Evolutionary conservation across 2,888 invertebrate species (phyloP).

Genomic region (Aelia acuminata): DNA sequence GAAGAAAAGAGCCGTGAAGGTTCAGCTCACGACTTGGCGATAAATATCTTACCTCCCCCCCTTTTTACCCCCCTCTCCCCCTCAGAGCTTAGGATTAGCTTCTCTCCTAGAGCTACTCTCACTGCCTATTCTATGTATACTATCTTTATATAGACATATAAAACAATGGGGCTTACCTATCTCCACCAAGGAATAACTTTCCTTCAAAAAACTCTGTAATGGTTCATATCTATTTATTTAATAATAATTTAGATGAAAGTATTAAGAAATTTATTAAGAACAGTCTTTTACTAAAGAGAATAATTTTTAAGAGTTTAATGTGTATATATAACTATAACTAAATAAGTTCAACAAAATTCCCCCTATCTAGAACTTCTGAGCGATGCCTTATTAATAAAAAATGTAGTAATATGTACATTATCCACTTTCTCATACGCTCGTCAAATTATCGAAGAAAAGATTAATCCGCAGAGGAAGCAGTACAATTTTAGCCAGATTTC

Average conservation of each 20-base stretch:
- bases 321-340: too few relatives aligned
- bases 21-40: slow-evolving; percentile 27
- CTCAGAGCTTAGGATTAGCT: not conserved
- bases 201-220: not conserved
- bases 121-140: slow-evolving; percentile 4
- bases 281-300: too few relatives aligned
- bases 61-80: not conserved
- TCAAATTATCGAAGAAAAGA: not conserved
- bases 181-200: not conserved
- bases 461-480: not conserved
- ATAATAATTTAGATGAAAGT: too few relatives aligned
- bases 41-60: not conserved
- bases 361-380: too few relatives aligned
- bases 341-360: too few relatives aligned
- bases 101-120: not conserved
- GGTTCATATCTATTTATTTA: not conserved
- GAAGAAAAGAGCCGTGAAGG: slow-evolving; percentile 20
- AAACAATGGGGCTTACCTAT: not conserved
- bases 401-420: not conserved
- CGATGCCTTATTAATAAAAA: not conserved
- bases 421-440: not conserved
- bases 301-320: too few relatives aligned
- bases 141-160: not conserved
- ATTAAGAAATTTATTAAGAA: too few relatives aligned
- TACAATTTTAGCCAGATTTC: not conserved